phyloP scores from a whole-genome alignment of 2,888 invertebrate species.

The Tinea trinotella region DNA sequence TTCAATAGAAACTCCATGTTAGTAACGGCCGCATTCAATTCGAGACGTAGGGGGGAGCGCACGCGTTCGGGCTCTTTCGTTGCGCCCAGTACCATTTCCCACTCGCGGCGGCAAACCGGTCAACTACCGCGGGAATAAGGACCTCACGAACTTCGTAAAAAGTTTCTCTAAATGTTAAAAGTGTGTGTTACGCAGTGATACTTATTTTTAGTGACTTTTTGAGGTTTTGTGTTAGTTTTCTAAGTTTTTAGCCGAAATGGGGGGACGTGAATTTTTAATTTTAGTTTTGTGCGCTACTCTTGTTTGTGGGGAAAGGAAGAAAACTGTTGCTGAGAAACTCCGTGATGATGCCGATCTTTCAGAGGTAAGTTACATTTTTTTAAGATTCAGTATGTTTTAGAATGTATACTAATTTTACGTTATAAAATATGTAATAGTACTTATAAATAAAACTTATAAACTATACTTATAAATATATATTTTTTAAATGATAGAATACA shows the following conservation, averaged over 20 bases:
- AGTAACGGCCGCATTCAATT: constrained; percentile 33
- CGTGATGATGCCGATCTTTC: constrained; percentile 77
- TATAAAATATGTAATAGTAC: too few species aligned
- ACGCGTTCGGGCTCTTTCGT: constrained; percentile 23
- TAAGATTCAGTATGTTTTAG: too few species aligned
- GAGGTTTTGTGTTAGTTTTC: neutral
- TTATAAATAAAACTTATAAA: too few species aligned
- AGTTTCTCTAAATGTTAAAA: constrained; percentile 17
- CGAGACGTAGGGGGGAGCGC: constrained; percentile 41
- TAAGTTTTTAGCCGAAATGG: constrained; percentile 33
- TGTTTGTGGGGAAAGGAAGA: constrained; percentile 48
- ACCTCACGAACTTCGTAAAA: constrained; percentile 22
- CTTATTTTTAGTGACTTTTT: neutral
- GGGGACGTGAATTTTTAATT: constrained; percentile 50
- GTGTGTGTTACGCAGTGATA: constrained; percentile 12
- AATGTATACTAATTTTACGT: too few species aligned
- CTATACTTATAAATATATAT: too few species aligned
- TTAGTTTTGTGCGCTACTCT: constrained; percentile 49
- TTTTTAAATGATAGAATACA: too few species aligned
- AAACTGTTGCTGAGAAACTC: constrained; percentile 75
- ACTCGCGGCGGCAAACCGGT: constrained; percentile 44
- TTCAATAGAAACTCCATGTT: neutral
- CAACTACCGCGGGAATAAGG: constrained; percentile 24
- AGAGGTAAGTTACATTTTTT: too few species aligned
- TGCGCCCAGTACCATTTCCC: constrained; percentile 41